phyloP scores from a whole-genome alignment of 1,140 invertebrate species.

The Achatina immaculata region DNA sequence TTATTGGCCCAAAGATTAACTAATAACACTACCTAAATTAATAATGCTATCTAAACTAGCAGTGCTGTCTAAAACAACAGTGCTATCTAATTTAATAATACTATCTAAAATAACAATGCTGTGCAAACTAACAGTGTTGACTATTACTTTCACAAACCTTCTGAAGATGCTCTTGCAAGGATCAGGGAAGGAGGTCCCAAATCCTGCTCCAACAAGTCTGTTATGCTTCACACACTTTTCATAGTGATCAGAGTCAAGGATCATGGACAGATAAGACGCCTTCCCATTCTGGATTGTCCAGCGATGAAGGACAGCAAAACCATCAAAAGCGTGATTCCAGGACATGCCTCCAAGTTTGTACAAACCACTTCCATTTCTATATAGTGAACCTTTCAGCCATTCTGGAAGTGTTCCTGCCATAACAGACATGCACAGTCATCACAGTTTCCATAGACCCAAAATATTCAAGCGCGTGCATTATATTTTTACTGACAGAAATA shows the following conservation, averaged over 20 bases:
- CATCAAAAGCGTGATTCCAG: slow-evolving; percentile 89
- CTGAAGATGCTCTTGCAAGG: slow-evolving; percentile 71
- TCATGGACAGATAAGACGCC: slow-evolving; percentile 81
- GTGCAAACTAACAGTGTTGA: too few species aligned
- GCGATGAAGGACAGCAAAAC: slow-evolving; percentile 86
- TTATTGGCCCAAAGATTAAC: too few species aligned
- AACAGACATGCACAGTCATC: background rate
- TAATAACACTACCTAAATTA: too few species aligned
- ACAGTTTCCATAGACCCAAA: background rate
- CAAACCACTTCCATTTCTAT: slow-evolving; percentile 89
- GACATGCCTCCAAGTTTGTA: slow-evolving; percentile 82
- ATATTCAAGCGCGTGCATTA: background rate
- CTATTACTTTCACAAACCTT: slow-evolving; percentile 65
- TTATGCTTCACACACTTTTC: slow-evolving; percentile 82
- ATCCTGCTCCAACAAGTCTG: slow-evolving; percentile 86
- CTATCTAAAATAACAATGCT: too few species aligned
- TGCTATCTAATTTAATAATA: too few species aligned
- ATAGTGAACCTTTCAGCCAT: slow-evolving; percentile 84
- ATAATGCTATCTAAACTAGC: too few species aligned
- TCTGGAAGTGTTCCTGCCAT: slow-evolving; percentile 78
- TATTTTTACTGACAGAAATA: background rate
- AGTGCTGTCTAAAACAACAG: too few species aligned
- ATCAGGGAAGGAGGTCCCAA: slow-evolving; percentile 81
- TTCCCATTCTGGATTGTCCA: slow-evolving; percentile 70
- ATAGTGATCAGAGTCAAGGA: slow-evolving; percentile 82